phyloP scores from a whole-genome alignment of 2,797 vertebrate species.

The Phalanger gymnotis region DNA sequence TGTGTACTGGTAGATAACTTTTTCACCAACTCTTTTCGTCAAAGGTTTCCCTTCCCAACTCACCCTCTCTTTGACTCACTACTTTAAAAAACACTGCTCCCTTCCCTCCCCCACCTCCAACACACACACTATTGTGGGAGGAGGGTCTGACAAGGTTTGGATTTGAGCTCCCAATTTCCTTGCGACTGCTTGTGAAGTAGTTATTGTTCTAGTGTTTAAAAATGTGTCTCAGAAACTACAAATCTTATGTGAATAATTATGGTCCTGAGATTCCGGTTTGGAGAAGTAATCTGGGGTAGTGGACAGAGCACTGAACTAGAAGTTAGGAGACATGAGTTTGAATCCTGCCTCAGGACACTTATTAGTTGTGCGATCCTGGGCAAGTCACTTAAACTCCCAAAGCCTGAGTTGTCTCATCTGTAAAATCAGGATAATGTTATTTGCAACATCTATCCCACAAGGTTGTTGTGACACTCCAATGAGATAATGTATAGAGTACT shows the following conservation, averaged over 20 bases:
- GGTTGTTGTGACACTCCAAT: not conserved
- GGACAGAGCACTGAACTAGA: not conserved
- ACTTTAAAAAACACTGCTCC: not conserved
- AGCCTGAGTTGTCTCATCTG: not conserved
- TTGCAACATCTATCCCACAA: not conserved
- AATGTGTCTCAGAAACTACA: not conserved
- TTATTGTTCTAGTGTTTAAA: not conserved
- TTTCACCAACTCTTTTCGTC: not conserved
- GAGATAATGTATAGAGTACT: not conserved
- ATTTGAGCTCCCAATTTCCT: not conserved
- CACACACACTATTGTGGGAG: not conserved
- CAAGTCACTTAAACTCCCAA: not conserved
- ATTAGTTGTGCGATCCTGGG: not conserved
- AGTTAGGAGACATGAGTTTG: not conserved
- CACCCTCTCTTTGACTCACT: not conserved
- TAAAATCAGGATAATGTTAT: not conserved
- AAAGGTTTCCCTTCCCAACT: not conserved
- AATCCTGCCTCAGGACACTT: not conserved
- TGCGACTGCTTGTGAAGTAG: not conserved
- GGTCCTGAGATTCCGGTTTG: not conserved
- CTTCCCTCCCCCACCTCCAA: not conserved
- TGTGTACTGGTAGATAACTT: not conserved
- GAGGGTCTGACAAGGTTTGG: not conserved
- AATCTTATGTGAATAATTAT: not conserved
- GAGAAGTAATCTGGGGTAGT: not conserved